Base-by-base conservation (phyloP, 2,797 vertebrate genomes). In the Chromobotia macracanthus region DNA sequence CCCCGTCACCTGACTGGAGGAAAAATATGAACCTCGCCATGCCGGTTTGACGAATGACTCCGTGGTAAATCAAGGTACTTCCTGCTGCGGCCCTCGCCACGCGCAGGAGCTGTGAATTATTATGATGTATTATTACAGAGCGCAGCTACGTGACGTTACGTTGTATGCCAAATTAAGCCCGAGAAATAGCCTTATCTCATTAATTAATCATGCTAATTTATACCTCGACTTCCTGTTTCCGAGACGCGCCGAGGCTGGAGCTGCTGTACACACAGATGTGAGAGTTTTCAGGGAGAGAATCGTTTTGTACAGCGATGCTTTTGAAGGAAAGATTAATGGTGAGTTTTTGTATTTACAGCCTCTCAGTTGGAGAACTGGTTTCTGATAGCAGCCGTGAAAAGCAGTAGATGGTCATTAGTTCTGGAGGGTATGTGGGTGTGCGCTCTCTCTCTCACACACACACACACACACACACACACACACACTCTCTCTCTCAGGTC, bases 121-220 rank as follows among this genome's bases (percentile, higher is more conserved):
- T 84, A 85, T 84, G 84, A 88, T 86, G 80, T 84, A 87, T 87
- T 84, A 83, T 83, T 84, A 86, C 85, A 55, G 56, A 60, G 79
- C 65, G 46, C 81, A 78, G 81, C 81, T 66, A 84, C 84, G 82
- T 86, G 85, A 83, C 82, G 84, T 79, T 83, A 80, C 80, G 28
- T 80, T 84, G 87, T 84, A 85, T 86, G 82, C 84, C 85, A 86
- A 86, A 82, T 84, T 86, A 84, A 64, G 44, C 72, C 83, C 79
- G 85, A 87, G 81, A 65, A 81, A 86, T 86, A 81, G 84, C 73
- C 84, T 80, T 82, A 79, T 82, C 80, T 76, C 60, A 46, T 82
- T 86, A 85, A 87, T 87, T 85, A 85, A 84, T 87, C 85, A 83
- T 77, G 69, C 81, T 85, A 86, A 86, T 82, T 85, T 80, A 84